Evolutionary conservation across 2,797 vertebrate species (phyloP), one percentile per base, ranked within the genome.

Genomic region (Platyrinchus mystaceus): DNA sequence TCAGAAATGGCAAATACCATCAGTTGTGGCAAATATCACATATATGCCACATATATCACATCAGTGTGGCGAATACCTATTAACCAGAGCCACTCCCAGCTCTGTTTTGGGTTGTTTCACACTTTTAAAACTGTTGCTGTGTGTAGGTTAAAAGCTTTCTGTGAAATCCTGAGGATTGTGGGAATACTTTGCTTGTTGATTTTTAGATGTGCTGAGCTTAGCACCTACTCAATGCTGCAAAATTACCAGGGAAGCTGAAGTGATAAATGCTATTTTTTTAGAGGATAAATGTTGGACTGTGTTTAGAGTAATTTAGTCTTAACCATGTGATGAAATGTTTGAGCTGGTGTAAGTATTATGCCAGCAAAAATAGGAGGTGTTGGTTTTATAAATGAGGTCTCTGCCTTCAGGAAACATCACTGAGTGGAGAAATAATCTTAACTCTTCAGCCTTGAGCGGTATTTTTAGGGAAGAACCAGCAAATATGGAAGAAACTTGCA

Each of bases 391-490:
- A 84, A 50, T 28, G 28, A 68, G 41, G 12, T 36, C 9, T 91
- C 47, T 89, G 37, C 49, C 56, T 71, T 90, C 55, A 62, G 36
- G 55, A 81, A 21, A 49, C 2, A 1, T 43, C 63, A 3, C 7
- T 56, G 15, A 16, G 5, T 49, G 14, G 36, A 66, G 30, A 89
- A 91, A 62, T 62, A 86, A 55, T 73, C 41, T 55, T 26, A 59
- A 43, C 22, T 70, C 13, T 94, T 90, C 21, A 55, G 10, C 2
- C 2, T 11, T 69, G 22, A 43, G 18, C 0, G 0, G 14, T 66
- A 8, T 71, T 90, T 80, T 66, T 76, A 12, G 69, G 75, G 63
- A 64, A 86, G n/a, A 26, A 60, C 15, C 32, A 46, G 53, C n/a
- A 77, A 70, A 74, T 68, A 16, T 36, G 26, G 47, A 50, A 90